Percentiles rank a stretch among this genome's conserved stretches.
phyloP scores from a whole-genome alignment of 2,888 invertebrate genomes.

The Phyto melanocephala region DNA sequence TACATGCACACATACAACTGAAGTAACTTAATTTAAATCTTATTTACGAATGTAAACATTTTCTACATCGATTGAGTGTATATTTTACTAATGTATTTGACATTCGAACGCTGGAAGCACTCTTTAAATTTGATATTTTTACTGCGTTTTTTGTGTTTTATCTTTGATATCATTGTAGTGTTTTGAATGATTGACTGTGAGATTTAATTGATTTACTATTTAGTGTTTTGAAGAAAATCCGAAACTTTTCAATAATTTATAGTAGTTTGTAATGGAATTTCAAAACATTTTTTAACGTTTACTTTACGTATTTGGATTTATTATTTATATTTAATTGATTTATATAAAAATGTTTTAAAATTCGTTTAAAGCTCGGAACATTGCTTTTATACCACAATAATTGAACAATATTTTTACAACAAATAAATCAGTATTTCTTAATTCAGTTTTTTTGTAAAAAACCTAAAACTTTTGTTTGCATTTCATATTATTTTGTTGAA shows the following conservation, averaged over 20 bases:
- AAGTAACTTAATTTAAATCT: background rate
- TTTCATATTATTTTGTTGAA: no score
- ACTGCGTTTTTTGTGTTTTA: background rate
- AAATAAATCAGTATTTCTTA: no score
- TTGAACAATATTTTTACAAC: no score
- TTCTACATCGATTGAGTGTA: background rate
- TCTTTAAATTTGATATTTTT: background rate
- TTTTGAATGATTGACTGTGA: background rate
- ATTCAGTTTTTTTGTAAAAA: no score
- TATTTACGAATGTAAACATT: background rate
- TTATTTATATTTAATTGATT: no score
- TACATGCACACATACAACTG: background rate
- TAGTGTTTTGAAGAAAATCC: background rate
- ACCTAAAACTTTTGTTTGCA: no score
- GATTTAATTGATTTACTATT: background rate
- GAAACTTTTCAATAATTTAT: background rate
- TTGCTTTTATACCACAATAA: no score
- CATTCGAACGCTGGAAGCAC: background rate
- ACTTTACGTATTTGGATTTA: no score
- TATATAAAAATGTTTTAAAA: no score
- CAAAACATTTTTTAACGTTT: background rate
- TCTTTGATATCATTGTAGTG: background rate
- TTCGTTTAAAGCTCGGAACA: no score
- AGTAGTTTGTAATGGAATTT: background rate
- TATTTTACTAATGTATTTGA: background rate